These are phyloP conservation scores for Pelmatolapia mariae DNA, from an alignment of 2,113 vertebrate genomes.

Conservation along the genomic window DNA sequence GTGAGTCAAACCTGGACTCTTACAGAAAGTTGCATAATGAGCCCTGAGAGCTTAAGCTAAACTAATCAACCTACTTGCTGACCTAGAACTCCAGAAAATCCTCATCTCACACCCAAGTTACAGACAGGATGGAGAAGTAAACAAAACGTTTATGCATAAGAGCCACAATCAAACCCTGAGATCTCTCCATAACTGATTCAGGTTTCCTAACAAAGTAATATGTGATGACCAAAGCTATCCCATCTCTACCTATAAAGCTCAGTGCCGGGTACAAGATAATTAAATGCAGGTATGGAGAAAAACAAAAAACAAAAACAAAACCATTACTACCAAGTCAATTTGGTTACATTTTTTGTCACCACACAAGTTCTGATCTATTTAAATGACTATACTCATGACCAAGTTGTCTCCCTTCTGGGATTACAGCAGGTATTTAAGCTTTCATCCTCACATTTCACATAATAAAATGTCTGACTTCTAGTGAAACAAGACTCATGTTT, in stretches of 20 bases:
- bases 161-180: neutral
- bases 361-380: neutral
- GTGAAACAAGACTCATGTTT: neutral
- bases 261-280: neutral
- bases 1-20: neutral
- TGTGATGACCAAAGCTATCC: neutral
- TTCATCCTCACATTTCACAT: neutral
- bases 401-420: neutral
- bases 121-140: neutral
- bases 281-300: neutral
- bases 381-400: neutral
- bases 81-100: neutral
- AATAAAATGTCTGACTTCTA: neutral
- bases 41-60: neutral
- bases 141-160: neutral
- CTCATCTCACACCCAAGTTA: neutral
- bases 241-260: neutral
- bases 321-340: neutral
- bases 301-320: neutral
- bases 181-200: neutral
- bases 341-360: neutral
- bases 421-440: neutral
- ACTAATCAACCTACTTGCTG: neutral
- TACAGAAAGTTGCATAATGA: conserved; percentile 15
- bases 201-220: neutral